Evolutionary conservation across 2,888 invertebrate species (phyloP), one percentile per base, ranked within the genome.

Genomic region (Achlya flavicornis): DNA sequence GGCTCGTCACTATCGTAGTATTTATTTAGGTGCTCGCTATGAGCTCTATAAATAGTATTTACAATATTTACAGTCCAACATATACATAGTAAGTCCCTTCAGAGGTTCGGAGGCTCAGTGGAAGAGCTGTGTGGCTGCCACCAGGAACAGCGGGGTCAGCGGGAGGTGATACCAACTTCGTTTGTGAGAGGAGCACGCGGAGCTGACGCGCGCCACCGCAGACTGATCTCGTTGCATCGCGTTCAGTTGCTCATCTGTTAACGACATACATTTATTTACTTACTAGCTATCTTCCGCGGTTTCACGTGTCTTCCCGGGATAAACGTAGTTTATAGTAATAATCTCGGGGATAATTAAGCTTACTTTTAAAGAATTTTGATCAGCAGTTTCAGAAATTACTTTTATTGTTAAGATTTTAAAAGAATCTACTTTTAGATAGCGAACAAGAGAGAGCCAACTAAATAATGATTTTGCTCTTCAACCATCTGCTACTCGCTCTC

Each of bases 191-290:
- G 33, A 35, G 61, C 48, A 61, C 64, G 59, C 68, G 33, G 68
- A 61, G 38, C 61, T 58, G 61, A 59, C 64, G 61, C 53, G 66
- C 62, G 61, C 53, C 61, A 64, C 68, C 63, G 70, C 75, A 32
- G 87, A 82, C 76, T 89, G 81, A 85, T 96, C 96, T 71, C 95
- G 94, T 86, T 96, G 96, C 96, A 96, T 96, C 66, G 95, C 95
- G 82, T 96, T 96, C 77, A 93, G 90, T 67, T 90, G 92, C 78
- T 94, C 94, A 62, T 81, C 87, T 86, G 77, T 71, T 66, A 26
- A 63, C 16, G 43, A 12, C 53, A n/a, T 43, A 12, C 14, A 48
- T 12, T 19, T 60, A 62, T 67, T 62, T 48, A 62, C 61, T 38
- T 63, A n/a, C 14, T 26, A 26, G 26, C 26, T 26, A 26, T 26